A percentile compares a stretch with the other conserved stretches of the same genome.
These are phyloP conservation scores for Atherinomorus stipes DNA, from an alignment of 2,113 vertebrate genomes.

Conservation along the genomic window DNA sequence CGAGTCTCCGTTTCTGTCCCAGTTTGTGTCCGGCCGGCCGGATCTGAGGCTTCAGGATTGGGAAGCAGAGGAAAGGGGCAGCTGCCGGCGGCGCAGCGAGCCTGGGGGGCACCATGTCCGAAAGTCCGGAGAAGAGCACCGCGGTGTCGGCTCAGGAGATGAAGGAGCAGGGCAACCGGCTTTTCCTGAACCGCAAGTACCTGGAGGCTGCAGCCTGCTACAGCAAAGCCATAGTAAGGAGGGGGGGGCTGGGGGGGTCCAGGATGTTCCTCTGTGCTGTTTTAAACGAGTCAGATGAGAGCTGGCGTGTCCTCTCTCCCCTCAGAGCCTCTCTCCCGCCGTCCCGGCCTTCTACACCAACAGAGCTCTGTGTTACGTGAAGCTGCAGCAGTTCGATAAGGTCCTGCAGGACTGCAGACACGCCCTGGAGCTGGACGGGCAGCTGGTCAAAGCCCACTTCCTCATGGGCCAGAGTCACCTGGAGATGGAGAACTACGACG, in stretches of 20 bases:
- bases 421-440: constrained; percentile 92
- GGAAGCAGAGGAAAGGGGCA: constrained; percentile 70
- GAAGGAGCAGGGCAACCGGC: constrained; percentile 94
- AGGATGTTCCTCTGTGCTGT: too few species aligned
- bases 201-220: constrained; percentile 92
- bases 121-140: constrained; percentile 89
- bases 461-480: constrained; percentile 96
- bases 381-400: constrained; percentile 94
- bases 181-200: constrained; percentile 93
- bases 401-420: constrained; percentile 91
- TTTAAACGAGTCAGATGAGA: too few species aligned
- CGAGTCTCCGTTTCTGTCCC: background rate
- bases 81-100: constrained; percentile 72
- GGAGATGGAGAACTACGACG: constrained; percentile 94
- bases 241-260: background rate
- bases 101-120: constrained; percentile 75
- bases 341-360: constrained; percentile 95
- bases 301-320: background rate
- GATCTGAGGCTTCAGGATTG: constrained; percentile 57
- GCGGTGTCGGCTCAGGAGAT: constrained; percentile 90
- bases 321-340: constrained; percentile 90
- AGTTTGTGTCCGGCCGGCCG: background rate
- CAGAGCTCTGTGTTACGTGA: constrained; percentile 93
- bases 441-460: constrained; percentile 95
- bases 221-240: constrained; percentile 90